Conservation (phyloP, 2,888 invertebrate genomes). For the Ophraella communa region DNA sequence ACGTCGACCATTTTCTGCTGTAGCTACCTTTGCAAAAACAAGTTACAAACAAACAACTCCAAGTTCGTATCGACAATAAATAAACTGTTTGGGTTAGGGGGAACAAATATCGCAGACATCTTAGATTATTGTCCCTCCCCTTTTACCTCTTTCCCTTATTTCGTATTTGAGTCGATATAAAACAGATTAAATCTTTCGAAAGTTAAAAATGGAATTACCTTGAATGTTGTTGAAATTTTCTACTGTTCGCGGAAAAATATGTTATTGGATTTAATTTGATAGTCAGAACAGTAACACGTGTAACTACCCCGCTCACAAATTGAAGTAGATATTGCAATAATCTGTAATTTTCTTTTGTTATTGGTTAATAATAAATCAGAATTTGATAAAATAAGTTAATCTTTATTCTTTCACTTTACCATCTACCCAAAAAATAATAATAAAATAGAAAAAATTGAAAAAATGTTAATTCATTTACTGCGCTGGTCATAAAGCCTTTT, state of each 20-base stretch:
- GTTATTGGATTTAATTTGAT: not conserved
- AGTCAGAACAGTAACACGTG: not conserved
- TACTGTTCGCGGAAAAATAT: not conserved
- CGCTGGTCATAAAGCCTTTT: too few species aligned
- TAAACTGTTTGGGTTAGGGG: conserved; percentile 26
- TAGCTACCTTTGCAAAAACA: conserved; percentile 35
- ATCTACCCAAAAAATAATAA: too few species aligned
- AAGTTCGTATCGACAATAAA: conserved; percentile 29
- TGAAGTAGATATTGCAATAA: not conserved
- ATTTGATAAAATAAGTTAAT: too few species aligned
- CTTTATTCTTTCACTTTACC: too few species aligned
- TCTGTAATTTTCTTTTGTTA: too few species aligned
- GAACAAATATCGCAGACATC: conserved; percentile 21
- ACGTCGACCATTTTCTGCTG: conserved; percentile 29
- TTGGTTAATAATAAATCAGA: too few species aligned
- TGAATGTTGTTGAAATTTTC: not conserved
- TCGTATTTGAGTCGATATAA: conserved; percentile 24
- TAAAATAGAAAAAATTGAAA: too few species aligned
- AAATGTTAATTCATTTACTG: too few species aligned
- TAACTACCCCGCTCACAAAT: too few species aligned
- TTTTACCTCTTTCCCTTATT: conserved; percentile 18
- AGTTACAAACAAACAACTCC: conserved; percentile 32
- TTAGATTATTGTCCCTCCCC: conserved; percentile 17
- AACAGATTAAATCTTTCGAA: conserved; percentile 5
- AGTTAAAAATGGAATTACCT: not conserved